A percentile compares a stretch with the other conserved stretches of the same genome.
Evolutionary conservation across 2,888 invertebrate genomes (phyloP).

Genomic region (Hypercompe scribonia): DNA sequence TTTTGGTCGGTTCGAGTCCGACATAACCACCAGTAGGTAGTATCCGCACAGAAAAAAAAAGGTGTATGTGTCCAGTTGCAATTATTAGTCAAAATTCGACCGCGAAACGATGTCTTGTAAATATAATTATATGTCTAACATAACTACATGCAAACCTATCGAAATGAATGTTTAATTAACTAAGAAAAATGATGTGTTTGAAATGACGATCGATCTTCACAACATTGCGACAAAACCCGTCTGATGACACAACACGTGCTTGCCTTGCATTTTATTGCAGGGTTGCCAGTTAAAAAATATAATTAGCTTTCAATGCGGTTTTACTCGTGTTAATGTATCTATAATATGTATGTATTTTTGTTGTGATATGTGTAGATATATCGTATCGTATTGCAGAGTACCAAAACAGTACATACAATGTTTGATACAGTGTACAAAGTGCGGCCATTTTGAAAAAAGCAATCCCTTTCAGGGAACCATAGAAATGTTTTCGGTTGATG

Average conservation of each 20-base stretch:
- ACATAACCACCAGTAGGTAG: too few species aligned
- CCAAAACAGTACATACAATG: too few species aligned
- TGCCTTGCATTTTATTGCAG: conserved; percentile 1
- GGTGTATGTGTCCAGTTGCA: background rate
- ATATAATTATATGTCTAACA: background rate
- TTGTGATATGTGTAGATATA: too few species aligned
- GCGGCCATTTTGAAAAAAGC: too few species aligned
- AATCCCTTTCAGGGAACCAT: too few species aligned
- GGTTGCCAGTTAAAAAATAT: background rate
- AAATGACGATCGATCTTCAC: background rate
- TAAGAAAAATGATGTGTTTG: background rate
- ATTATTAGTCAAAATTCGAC: background rate
- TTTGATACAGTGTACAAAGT: too few species aligned
- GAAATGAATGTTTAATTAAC: background rate
- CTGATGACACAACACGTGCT: background rate
- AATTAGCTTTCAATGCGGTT: background rate
- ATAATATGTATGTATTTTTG: too few species aligned
- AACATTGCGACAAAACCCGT: conserved; percentile 7
- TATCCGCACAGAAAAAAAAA: too few species aligned
- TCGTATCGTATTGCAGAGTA: too few species aligned
- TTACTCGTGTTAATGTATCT: background rate
- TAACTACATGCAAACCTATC: background rate
- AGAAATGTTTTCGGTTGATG: too few species aligned
- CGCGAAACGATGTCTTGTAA: background rate
- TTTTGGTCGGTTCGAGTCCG: too few species aligned